Conservation (phyloP, 1,140 invertebrate genomes). For the Zophobas morio region DNA sequence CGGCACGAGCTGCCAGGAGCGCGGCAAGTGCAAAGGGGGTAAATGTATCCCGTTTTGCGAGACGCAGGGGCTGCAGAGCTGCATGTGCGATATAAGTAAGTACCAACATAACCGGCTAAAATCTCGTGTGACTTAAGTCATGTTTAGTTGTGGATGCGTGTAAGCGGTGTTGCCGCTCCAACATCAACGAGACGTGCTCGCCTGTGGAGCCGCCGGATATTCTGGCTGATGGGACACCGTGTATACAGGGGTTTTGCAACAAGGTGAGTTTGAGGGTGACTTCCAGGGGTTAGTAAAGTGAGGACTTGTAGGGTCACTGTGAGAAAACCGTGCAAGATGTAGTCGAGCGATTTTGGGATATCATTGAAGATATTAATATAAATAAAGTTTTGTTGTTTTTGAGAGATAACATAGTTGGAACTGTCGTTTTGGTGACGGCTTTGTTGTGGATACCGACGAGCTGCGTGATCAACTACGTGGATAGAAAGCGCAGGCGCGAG, state of each 20-base stretch:
- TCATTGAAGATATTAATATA: slow-evolving; percentile 96
- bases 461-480: slow-evolving; percentile 86
- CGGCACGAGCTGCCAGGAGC: slow-evolving; percentile 88
- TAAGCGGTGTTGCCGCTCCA: slow-evolving; percentile 91
- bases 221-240: slow-evolving; percentile 93
- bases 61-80: slow-evolving; percentile 91
- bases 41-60: slow-evolving; percentile 95
- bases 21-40: slow-evolving; percentile 87
- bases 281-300: slow-evolving; percentile 14
- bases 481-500: slow-evolving; percentile 70
- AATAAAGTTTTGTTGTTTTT: slow-evolving; percentile 91
- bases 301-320: slow-evolving; percentile 82
- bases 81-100: slow-evolving; percentile 94
- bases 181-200: slow-evolving; percentile 92
- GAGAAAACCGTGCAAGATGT: slow-evolving; percentile 96
- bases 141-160: slow-evolving; percentile 85
- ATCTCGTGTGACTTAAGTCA: neutral
- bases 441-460: slow-evolving; percentile 94
- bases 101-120: slow-evolving; percentile 10
- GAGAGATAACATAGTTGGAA: slow-evolving; percentile 91
- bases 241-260: slow-evolving; percentile 96
- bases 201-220: slow-evolving; percentile 90
- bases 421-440: slow-evolving; percentile 89
- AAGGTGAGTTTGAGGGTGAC: slow-evolving; percentile 73
- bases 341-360: slow-evolving; percentile 96